Evolutionary conservation across 2,113 vertebrate species (phyloP).

Genomic region (Mirza zaza): DNA sequence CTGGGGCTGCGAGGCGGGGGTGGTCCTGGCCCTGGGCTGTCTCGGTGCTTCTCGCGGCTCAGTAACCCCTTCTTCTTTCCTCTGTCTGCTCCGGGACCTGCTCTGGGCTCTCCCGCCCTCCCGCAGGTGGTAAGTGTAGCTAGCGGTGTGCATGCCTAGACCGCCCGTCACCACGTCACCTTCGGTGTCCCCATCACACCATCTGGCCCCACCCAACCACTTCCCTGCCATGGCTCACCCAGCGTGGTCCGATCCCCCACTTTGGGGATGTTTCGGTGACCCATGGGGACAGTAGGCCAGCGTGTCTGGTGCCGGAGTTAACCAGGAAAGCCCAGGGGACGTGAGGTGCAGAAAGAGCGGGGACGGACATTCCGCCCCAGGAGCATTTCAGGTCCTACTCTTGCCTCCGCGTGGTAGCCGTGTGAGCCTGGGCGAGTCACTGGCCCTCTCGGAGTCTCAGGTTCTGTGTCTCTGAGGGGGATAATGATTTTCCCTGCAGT

Average conservation of each 20-base stretch:
- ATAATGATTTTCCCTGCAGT: background rate
- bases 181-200: slow-evolving; percentile 28
- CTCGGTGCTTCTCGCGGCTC: background rate
- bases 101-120: slow-evolving; percentile 83
- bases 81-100: slow-evolving; percentile 84
- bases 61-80: slow-evolving; percentile 77
- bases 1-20: background rate
- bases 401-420: background rate
- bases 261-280: background rate
- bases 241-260: background rate
- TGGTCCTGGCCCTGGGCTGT: background rate
- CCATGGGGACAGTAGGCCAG: background rate
- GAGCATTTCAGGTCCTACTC: background rate
- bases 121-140: slow-evolving; percentile 89
- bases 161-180: slow-evolving; percentile 2
- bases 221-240: background rate
- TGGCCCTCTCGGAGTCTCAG: background rate
- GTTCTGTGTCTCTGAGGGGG: background rate
- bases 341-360: background rate
- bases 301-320: background rate
- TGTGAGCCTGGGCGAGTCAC: background rate
- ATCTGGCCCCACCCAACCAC: background rate
- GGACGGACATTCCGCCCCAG: too few species aligned
- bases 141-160: slow-evolving; percentile 65
- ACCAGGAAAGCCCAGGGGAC: background rate